Conservation (phyloP, 2,888 invertebrate species). For the Machimus atricapillus region DNA sequence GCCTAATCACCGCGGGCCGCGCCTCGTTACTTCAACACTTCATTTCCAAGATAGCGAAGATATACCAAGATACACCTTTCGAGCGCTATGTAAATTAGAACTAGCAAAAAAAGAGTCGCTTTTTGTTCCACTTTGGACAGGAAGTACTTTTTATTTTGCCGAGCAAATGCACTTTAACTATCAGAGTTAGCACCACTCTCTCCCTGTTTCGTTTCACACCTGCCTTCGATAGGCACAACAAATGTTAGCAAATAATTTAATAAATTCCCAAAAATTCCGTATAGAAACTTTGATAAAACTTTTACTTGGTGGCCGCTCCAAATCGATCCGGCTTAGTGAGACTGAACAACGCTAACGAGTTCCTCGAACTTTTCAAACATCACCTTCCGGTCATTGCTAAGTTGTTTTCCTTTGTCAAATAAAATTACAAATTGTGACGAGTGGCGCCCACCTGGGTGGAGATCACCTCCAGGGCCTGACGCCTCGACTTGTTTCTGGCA, state of each 20-base stretch:
- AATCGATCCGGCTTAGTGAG: background rate
- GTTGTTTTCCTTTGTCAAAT: background rate
- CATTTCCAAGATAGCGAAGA: background rate
- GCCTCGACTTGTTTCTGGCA: background rate
- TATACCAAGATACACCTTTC: background rate
- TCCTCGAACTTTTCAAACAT: background rate
- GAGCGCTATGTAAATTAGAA: background rate
- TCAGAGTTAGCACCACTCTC: background rate
- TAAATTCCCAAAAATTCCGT: background rate
- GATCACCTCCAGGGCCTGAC: background rate
- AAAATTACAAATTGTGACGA: background rate
- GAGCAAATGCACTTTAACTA: background rate
- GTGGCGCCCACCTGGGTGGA: background rate
- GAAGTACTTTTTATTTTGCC: background rate
- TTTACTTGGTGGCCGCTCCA: background rate
- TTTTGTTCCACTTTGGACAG: background rate
- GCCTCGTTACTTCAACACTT: conserved; percentile 6
- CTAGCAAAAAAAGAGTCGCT: background rate
- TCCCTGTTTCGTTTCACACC: too few species aligned
- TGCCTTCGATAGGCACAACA: background rate
- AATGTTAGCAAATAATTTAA: background rate
- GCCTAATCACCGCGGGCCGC: background rate
- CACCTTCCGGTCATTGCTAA: background rate
- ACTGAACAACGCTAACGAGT: background rate
- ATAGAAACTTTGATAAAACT: background rate